A percentile compares a stretch with the other conserved stretches of the same genome.
These are phyloP conservation scores for Dipodomys spectabilis DNA, from an alignment of 2,113 vertebrate genomes.

Conservation along the genomic window DNA sequence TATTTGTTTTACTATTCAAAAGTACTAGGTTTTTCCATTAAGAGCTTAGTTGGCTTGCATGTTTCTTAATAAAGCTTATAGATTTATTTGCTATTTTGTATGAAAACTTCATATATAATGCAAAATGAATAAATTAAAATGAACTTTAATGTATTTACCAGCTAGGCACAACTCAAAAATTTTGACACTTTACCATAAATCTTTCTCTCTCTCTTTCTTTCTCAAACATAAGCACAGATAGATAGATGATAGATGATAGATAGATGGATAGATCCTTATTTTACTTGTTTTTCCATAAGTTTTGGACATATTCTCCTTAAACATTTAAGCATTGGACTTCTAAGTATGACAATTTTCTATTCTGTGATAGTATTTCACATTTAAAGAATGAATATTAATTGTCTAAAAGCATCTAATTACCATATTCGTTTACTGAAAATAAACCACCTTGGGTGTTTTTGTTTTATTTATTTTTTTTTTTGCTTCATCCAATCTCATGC, in stretches of 20 bases:
- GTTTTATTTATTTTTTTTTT: not conserved
- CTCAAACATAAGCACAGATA: no score
- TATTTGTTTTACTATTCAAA: not conserved
- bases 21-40: not conserved
- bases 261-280: no score
- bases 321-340: not conserved
- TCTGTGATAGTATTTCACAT: not conserved
- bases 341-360: not conserved
- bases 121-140: not conserved
- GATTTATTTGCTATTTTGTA: not conserved
- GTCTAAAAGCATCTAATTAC: not conserved
- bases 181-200: not conserved
- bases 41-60: not conserved
- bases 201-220: not conserved
- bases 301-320: no score
- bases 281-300: no score
- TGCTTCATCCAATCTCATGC: not conserved
- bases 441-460: not conserved
- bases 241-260: no score
- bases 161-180: not conserved
- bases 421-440: no score
- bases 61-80: not conserved
- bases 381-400: not conserved
- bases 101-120: not conserved
- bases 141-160: no score